These are phyloP conservation scores for Muraenolepis orangiensis DNA, from an alignment of 2,797 vertebrate species.

Conservation along the genomic window DNA sequence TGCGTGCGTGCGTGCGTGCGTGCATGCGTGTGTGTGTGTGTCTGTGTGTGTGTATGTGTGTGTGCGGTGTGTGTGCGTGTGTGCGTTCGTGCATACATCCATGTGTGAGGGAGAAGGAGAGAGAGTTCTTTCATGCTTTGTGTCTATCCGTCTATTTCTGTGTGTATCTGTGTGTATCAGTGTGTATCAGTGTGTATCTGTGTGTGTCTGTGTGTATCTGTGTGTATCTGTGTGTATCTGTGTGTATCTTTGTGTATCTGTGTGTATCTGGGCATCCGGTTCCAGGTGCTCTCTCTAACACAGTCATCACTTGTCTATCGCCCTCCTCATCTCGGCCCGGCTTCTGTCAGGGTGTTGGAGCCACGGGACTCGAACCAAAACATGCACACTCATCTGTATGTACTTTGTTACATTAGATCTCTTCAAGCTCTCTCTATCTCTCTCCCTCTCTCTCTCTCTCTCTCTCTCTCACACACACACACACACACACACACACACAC, in stretches of 20 bases:
- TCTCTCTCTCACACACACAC: conserved; percentile 50
- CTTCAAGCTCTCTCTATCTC: conserved; percentile 51
- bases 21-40: not conserved
- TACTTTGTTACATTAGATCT: conserved; percentile 1
- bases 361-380: not conserved
- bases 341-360: not conserved
- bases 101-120: conserved; percentile 1
- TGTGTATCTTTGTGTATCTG: conserved; percentile 3
- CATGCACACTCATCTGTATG: conserved; percentile 1
- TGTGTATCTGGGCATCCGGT: conserved; percentile 35
- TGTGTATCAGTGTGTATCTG: too few relatives aligned
- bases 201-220: conserved; percentile 19
- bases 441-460: conserved; percentile 55
- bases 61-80: conserved; percentile 28
- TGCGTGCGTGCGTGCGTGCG: not conserved
- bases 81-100: too few relatives aligned
- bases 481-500: conserved; percentile 29
- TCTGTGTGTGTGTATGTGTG: conserved; percentile 38
- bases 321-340: conserved; percentile 31
- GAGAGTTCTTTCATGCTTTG: not conserved
- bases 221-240: conserved; percentile 20
- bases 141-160: conserved; percentile 1
- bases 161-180: conserved; percentile 24
- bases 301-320: conserved; percentile 54
- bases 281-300: conserved; percentile 53